Evolutionary conservation across 2,888 invertebrate genomes (phyloP).

Genomic region (Micropterix aruncella): DNA sequence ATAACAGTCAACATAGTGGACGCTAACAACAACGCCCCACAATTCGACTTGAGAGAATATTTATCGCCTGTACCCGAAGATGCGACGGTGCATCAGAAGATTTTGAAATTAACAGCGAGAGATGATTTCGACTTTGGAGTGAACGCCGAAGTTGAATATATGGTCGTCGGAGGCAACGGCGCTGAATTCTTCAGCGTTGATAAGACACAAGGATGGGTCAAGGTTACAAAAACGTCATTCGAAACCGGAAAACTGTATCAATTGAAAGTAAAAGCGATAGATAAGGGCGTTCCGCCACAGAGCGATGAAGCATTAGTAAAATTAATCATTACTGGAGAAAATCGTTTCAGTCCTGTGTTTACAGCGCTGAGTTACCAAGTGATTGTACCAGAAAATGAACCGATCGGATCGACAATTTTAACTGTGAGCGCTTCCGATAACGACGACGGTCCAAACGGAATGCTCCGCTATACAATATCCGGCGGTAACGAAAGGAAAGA

Average conservation of each 20-base stretch:
- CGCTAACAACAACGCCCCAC: slow-evolving; percentile 83
- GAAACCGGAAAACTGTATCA: slow-evolving; percentile 49
- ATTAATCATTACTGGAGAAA: slow-evolving; percentile 75
- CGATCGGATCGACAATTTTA: slow-evolving; percentile 70
- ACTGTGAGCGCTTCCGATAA: slow-evolving; percentile 74
- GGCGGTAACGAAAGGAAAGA: slow-evolving; percentile 69
- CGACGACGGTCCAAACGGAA: slow-evolving; percentile 83
- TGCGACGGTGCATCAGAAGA: slow-evolving; percentile 52
- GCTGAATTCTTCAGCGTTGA: slow-evolving; percentile 61
- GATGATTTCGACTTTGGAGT: slow-evolving; percentile 75
- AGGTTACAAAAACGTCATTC: slow-evolving; percentile 44
- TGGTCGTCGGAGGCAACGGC: slow-evolving; percentile 61
- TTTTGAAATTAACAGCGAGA: slow-evolving; percentile 58
- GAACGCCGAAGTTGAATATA: slow-evolving; percentile 79
- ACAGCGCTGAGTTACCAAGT: slow-evolving; percentile 77
- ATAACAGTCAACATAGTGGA: slow-evolving; percentile 83
- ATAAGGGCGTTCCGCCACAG: slow-evolving; percentile 80
- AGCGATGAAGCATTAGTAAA: slow-evolving; percentile 59
- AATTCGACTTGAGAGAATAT: slow-evolving; percentile 60
- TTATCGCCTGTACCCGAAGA: slow-evolving; percentile 73
- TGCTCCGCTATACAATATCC: slow-evolving; percentile 70
- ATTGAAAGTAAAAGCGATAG: slow-evolving; percentile 60
- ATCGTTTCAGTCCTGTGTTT: slow-evolving; percentile 66
- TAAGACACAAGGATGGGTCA: slow-evolving; percentile 68
- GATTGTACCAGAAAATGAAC: slow-evolving; percentile 83